Base-by-base conservation (phyloP, 1,140 invertebrate genomes). In the Bombus polaris region DNA sequence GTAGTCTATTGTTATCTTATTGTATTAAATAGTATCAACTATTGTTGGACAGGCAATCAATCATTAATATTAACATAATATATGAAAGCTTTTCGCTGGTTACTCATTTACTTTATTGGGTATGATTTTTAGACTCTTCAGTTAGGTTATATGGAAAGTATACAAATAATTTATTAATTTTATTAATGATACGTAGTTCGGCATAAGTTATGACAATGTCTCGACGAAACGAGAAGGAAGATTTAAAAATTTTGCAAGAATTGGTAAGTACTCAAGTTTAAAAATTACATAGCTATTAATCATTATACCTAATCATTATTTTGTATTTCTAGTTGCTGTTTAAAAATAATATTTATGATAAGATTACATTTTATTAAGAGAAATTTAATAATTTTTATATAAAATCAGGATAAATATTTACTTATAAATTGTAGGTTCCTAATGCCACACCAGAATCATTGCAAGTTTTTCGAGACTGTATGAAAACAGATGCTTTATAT, bases 211-310 rank as follows among this genome's bases (percentile, higher is more conserved):
- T 53, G 0, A 57, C 0, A 25, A 79, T 79, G 77, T 10, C 35
- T 68, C 5, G 0, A 18, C 1, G 1, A 32, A 18, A 25, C 0
- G 25, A 80, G 1, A 0, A 39, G 4, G 1, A 22, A 22, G 10
- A 37, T 0, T 9, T 35, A 25, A 15, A 25, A 42, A 6, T 32
- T 0, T 15, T 74, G 0, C 32, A 18, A 2, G 28, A 39, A 53
- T 5, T 39, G 12, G 53, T 42, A 77, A n/a, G 53, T 57, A 77
- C 8, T 12, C 39, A 13, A 5, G 9, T 70, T 70, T 70, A 18
- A 10, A 18, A n/a, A 28, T 47, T 35, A 9, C 12, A n/a, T 62
- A 62, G 47, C 28, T n/a, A 62, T 62, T n/a, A n/a, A 28, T n/a
- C 59, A 25, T 66, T n/a, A 35, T 66, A 8, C 4, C n/a, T 32